Evolutionary conservation across 2,888 invertebrate genomes (phyloP), one percentile per base, ranked within the genome.

Genomic region (Helobdella robusta): DNA sequence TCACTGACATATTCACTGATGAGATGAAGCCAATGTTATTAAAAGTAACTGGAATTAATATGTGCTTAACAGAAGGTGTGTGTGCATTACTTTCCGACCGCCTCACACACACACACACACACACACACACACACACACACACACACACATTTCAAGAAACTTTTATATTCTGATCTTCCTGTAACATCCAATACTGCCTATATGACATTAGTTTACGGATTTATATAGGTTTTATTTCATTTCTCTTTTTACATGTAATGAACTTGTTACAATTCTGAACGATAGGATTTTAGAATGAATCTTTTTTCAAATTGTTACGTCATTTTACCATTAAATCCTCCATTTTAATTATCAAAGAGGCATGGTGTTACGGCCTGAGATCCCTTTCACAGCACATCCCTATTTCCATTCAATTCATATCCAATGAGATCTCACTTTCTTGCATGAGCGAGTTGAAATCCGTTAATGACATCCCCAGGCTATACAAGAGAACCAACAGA

Each of bases 401-500:
- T 20, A 69, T 70, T 64, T 76, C 76, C 63, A 70, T 73, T 63
- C 68, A 70, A 4, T 73, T 71, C 62, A 72, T 79, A 44, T 73
- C 75, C 3, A 72, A 73, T 44, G 76, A 77, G 66, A 69, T 78
- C 5, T 74, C 74, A n/a, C 69, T 70, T 36, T 74, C 75, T 66
- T 77, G 78, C 68, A 69, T 72, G 32, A 70, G 72, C 30, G 74
- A 74, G 62, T 72, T 81, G 11, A 78, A 76, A 67, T 75, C 76
- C 64, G 91, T 95, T 3, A 88, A 86, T 72, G 92, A 95, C 77
- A 89, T 97, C 79, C 97, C 97, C 1, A 84, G 94, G 69, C 81
- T 94, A 65, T 95, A 91, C 78, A 83, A 93, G 64, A 87, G 91
- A 78, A 94, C 94, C 0, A 94, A 94, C 77, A 84, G 91, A 69